Percentiles rank a stretch among this genome's conserved stretches.
Conservation (phyloP, 2,113 vertebrate genomes). For the Cinclus mexicanus region DNA sequence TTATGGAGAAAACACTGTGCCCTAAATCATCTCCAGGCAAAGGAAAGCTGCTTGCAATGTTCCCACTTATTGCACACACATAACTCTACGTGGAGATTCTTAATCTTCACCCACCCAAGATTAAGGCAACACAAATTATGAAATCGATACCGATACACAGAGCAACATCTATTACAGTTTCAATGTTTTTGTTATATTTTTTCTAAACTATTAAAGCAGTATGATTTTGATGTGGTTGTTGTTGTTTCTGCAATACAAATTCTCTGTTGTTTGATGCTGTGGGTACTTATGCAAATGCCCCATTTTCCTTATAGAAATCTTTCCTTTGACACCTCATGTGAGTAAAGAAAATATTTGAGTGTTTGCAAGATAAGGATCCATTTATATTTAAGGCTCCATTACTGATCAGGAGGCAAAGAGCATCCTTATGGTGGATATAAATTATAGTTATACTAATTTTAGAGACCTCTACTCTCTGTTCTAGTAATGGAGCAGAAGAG, state of each 20-base stretch:
- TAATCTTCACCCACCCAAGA: constrained; percentile 69
- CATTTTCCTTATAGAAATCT: not conserved
- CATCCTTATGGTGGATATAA: constrained; percentile 49
- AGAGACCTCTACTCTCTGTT: constrained; percentile 39
- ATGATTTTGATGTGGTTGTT: constrained; percentile 25
- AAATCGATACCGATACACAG: constrained; percentile 41
- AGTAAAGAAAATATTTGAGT: constrained; percentile 35
- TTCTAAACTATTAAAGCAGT: constrained; percentile 16
- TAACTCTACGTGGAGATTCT: constrained; percentile 5
- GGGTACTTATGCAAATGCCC: constrained; percentile 42
- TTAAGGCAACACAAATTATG: constrained; percentile 56
- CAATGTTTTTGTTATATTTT: constrained; percentile 19
- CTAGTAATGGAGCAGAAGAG: constrained; percentile 28
- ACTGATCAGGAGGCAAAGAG: constrained; percentile 57
- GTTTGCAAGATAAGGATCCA: constrained; percentile 37
- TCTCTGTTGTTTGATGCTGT: constrained; percentile 3
- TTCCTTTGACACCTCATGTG: constrained; percentile 29
- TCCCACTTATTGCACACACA: constrained; percentile 20
- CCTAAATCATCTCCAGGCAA: constrained; percentile 7
- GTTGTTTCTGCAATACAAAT: constrained; percentile 5
- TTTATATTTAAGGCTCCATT: constrained; percentile 61
- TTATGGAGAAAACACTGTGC: not conserved
- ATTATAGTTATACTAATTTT: constrained; percentile 51
- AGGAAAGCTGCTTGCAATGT: constrained; percentile 2
- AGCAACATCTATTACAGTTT: constrained; percentile 55